A percentile compares a stretch with the other conserved stretches of the same genome.
phyloP scores from a whole-genome alignment of 2,888 invertebrate genomes.

The Gnatocerus cornutus region DNA sequence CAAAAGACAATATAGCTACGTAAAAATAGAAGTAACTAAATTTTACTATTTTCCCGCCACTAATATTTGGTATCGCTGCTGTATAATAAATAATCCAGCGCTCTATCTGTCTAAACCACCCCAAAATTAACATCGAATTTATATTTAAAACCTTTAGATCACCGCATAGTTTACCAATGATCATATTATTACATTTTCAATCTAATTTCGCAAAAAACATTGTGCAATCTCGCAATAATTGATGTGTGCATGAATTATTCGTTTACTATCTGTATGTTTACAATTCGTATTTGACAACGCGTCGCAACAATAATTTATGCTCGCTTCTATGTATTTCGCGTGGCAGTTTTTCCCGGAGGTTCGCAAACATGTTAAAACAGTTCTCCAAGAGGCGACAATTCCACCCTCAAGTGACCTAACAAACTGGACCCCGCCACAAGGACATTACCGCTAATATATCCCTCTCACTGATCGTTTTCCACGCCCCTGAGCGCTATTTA shows the following conservation, averaged over 20 bases:
- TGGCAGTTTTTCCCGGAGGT: constrained; percentile 11
- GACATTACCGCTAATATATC: constrained; percentile 39
- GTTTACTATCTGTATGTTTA: constrained; percentile 9
- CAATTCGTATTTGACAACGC: constrained; percentile 17
- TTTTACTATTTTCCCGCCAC: too few species aligned
- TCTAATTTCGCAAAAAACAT: constrained; percentile 1
- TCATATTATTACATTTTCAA: constrained; percentile 5
- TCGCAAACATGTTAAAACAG: background rate
- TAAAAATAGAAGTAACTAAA: too few species aligned
- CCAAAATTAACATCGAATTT: too few species aligned
- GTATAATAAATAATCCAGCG: too few species aligned
- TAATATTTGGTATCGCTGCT: too few species aligned
- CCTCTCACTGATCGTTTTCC: constrained; percentile 11
- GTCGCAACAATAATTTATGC: constrained; percentile 14
- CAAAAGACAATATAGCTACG: too few species aligned
- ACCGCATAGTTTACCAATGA: too few species aligned
- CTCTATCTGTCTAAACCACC: too few species aligned
- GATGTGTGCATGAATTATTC: constrained; percentile 11
- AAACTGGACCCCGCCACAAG: constrained; percentile 19
- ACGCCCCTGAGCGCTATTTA: constrained; percentile 50
- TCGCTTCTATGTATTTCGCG: background rate
- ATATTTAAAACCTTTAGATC: too few species aligned
- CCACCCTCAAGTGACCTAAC: constrained; percentile 15
- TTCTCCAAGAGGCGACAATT: background rate
- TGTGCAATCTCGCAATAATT: background rate